Evolutionary conservation across 2,888 invertebrate species (phyloP), one percentile per base, ranked within the genome.

Genomic region (Tholera decimalis): DNA sequence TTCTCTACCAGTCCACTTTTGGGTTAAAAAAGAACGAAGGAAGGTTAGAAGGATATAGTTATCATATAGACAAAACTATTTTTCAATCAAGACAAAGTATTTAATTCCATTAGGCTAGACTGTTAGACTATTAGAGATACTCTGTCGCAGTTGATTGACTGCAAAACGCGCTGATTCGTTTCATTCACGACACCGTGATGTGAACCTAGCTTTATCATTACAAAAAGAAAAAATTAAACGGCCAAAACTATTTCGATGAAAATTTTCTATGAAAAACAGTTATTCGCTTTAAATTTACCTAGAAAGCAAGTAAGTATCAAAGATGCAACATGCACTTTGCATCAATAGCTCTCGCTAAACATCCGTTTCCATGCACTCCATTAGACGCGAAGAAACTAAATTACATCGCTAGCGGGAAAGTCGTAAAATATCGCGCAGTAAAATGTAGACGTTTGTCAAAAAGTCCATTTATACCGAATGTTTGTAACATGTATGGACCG

Each of bases 311-410:
- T 33, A 18, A 24, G 58, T 33, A 44, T 66, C 58, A 53, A 56
- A 70, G 46, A 61, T 61, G 62, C 69, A 61, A 24, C 26, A 22
- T 75, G 39, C 54, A 75, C 70, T 57, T 61, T 53, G 35, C 50
- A 13, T 73, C 56, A 50, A 50, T 44, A 41, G 47, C 35, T 56
- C 20, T 43, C 35, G 5, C 60, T 56, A 37, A 62, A 54, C 35
- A 61, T 72, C 26, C 53, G 56, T 57, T 62, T 50, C 22, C 57
- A 55, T 70, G 55, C 49, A 51, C 62, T 62, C 59, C 62, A 77
- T 77, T 73, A 77, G 41, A 73, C n/a, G 26, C 24, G 60, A 60
- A 67, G 73, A 68, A 77, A 61, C 49, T 68, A 77, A 78, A 78
- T 68, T 64, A 77, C 33, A 55, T 60, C 46, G 61, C 60, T 39